Evolutionary conservation across 2,797 vertebrate species (phyloP).

Genomic region (Chrysocyon brachyurus): DNA sequence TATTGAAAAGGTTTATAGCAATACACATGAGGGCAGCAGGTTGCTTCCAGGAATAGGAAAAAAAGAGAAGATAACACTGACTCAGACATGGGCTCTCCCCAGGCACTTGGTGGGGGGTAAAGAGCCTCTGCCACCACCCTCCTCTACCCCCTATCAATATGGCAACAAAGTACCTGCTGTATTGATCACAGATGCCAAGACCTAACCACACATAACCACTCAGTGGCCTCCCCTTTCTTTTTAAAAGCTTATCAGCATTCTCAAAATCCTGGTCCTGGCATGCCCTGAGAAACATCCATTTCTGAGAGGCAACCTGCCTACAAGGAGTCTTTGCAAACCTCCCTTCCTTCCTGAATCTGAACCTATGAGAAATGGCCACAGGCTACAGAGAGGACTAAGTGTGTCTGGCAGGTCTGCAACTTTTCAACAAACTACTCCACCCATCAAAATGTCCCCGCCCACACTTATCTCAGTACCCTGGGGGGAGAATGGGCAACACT

Average conservation of each 20-base stretch:
- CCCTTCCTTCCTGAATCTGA: conserved; percentile 56
- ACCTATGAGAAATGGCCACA: not conserved
- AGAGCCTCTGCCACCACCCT: not conserved
- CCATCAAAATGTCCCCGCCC: not conserved
- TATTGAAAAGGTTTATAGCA: conserved; percentile 24
- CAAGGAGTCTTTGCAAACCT: conserved; percentile 37
- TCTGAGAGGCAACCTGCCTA: not conserved
- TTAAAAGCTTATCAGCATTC: conserved; percentile 46
- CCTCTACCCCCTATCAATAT: not conserved
- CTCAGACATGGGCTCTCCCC: not conserved
- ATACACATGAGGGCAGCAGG: not conserved
- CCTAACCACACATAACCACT: not conserved
- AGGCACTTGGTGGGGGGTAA: not conserved
- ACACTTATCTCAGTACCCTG: not conserved
- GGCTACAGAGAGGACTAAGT: not conserved
- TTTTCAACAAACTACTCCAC: conserved; percentile 36
- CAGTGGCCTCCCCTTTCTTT: not conserved
- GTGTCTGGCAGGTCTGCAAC: conserved; percentile 21
- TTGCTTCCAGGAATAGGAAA: conserved; percentile 15
- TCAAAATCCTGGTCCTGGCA: conserved; percentile 7
- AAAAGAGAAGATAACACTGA: not conserved
- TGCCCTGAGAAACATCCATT: conserved; percentile 8
- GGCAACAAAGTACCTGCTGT: conserved; percentile 45
- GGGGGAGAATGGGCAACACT: not conserved
- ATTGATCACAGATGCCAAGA: not conserved